Percentiles rank a stretch among this genome's conserved stretches.
These are phyloP conservation scores for Leptinotarsa undecemlineata DNA, from an alignment of 1,140 invertebrate genomes.

Conservation along the genomic window DNA sequence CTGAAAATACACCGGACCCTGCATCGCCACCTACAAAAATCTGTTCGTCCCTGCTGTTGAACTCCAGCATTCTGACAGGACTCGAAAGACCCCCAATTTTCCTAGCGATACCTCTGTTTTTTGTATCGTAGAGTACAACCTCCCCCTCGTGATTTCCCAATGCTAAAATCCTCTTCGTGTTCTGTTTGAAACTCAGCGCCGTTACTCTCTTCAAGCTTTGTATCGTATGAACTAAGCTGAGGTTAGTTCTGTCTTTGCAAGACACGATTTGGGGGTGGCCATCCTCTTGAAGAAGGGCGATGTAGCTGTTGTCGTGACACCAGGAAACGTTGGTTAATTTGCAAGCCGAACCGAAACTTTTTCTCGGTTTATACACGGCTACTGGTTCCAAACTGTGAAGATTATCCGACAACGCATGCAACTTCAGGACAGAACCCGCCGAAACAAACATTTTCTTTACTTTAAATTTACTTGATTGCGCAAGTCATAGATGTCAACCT, in stretches of 20 bases:
- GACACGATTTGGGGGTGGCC: conserved; percentile 38
- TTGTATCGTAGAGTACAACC: conserved; percentile 43
- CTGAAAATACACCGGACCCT: not conserved
- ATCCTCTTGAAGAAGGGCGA: conserved; percentile 34
- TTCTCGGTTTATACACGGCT: conserved; percentile 15
- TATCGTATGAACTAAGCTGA: conserved; percentile 36
- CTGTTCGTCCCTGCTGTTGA: conserved; percentile 31
- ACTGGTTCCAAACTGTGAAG: conserved; percentile 11
- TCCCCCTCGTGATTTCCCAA: conserved; percentile 34
- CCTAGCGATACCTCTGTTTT: conserved; percentile 36
- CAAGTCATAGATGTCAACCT: not conserved
- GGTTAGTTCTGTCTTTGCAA: conserved; percentile 34
- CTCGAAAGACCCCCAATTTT: conserved; percentile 28
- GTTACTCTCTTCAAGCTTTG: conserved; percentile 29
- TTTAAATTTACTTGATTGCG: conserved; percentile 21
- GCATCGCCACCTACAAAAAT: not conserved
- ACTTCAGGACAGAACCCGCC: conserved; percentile 10
- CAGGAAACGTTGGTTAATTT: conserved; percentile 28
- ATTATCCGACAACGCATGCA: conserved; percentile 8
- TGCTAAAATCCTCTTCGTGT: conserved; percentile 35
- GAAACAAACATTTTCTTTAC: conserved; percentile 22
- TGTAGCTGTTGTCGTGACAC: conserved; percentile 43
- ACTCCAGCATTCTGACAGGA: conserved; percentile 35
- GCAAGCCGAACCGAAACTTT: not conserved
- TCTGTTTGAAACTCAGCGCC: conserved; percentile 35